A percentile compares a stretch with the other conserved stretches of the same genome.
Evolutionary conservation across 2,888 invertebrate genomes (phyloP).

Genomic region (Sarcophaga caerulescens): DNA sequence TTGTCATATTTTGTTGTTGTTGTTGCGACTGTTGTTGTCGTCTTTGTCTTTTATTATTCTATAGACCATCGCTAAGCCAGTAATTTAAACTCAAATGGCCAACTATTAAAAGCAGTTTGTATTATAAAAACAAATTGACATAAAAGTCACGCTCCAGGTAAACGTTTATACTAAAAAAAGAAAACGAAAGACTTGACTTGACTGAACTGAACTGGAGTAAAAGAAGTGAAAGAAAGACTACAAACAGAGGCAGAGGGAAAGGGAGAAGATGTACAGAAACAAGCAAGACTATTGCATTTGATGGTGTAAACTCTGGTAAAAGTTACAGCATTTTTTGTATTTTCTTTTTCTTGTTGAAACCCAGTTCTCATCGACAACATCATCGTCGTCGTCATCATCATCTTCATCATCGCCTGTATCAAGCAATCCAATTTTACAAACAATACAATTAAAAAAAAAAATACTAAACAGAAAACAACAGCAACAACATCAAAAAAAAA

Average conservation of each 20-base stretch:
- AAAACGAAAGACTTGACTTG: not conserved
- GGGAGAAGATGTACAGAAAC: not conserved
- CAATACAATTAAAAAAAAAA: slow-evolving; percentile 10
- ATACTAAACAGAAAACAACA: not conserved
- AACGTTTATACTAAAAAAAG: not conserved
- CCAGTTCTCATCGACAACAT: slow-evolving; percentile 36
- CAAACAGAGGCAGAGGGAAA: not conserved
- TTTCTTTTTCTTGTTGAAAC: slow-evolving; percentile 36
- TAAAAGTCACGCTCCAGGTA: slow-evolving; percentile 65
- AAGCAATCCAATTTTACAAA: slow-evolving; percentile 54
- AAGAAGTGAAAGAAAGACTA: not conserved
- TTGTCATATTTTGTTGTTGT: not conserved
- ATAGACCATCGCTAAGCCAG: slow-evolving; percentile 3
- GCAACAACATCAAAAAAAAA: slow-evolving; percentile 3
- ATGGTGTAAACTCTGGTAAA: slow-evolving; percentile 36
- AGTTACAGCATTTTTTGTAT: slow-evolving; percentile 44
- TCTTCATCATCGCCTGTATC: slow-evolving; percentile 38
- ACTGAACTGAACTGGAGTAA: not conserved
- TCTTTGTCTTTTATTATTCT: not conserved
- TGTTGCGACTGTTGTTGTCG: not conserved
- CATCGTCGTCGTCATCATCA: slow-evolving; percentile 9
- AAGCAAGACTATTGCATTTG: not conserved
- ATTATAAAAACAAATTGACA: slow-evolving; percentile 52
- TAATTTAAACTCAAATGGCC: slow-evolving; percentile 44
- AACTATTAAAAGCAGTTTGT: slow-evolving; percentile 27